phyloP scores from a whole-genome alignment of 2,797 vertebrate species.

The Sebastes miniatus region DNA sequence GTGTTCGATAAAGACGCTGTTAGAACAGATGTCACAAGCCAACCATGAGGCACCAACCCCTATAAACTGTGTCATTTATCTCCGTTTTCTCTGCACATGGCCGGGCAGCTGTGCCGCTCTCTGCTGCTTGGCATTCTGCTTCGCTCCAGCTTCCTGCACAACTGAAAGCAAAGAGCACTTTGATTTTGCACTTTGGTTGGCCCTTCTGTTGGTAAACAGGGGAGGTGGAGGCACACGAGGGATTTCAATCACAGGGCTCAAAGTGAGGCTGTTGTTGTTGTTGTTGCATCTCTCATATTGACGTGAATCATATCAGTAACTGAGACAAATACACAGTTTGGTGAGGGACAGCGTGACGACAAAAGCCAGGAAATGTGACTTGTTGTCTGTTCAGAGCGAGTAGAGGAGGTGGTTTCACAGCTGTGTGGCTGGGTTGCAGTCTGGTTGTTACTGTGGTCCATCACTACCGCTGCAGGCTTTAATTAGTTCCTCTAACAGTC shows the following conservation, averaged over 20 bases:
- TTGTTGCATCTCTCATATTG: background rate
- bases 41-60: conserved; percentile 7
- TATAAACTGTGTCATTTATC: conserved; percentile 53
- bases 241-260: conserved; percentile 41
- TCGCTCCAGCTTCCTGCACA: conserved; percentile 72
- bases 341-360: background rate
- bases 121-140: conserved; percentile 81
- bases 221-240: conserved; percentile 36
- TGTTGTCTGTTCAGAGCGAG: background rate
- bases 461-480: conserved; percentile 41
- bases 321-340: background rate
- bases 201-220: conserved; percentile 73
- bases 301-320: conserved; percentile 5
- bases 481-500: conserved; percentile 58
- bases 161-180: conserved; percentile 80
- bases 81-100: conserved; percentile 54
- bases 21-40: conserved; percentile 21
- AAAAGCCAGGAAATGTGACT: conserved; percentile 17
- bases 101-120: conserved; percentile 74
- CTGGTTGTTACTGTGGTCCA: conserved; percentile 39
- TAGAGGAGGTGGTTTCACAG: conserved; percentile 52
- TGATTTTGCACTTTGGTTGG: conserved; percentile 73
- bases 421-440: conserved; percentile 43
- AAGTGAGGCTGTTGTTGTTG: conserved; percentile 11
- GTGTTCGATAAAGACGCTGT: background rate